Conservation (phyloP, 2,888 invertebrate species). For the Dicyrtoma fusca region DNA sequence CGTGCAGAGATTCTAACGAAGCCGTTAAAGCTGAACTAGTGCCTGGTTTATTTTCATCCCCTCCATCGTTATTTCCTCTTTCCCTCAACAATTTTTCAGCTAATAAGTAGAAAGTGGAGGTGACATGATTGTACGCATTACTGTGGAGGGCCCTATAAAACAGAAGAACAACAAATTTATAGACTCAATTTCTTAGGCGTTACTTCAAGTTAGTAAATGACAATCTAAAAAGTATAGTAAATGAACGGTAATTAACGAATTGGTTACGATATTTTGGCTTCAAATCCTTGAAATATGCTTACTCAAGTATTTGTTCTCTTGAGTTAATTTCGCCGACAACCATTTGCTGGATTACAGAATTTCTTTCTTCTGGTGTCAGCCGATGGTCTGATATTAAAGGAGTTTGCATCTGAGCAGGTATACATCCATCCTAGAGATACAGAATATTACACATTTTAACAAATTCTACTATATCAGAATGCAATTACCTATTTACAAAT, state of each 20-base stretch:
- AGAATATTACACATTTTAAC: not conserved
- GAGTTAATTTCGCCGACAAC: constrained; percentile 92
- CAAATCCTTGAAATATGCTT: constrained; percentile 60
- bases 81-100: constrained; percentile 88
- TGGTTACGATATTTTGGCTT: not conserved
- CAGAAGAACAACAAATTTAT: too few species aligned
- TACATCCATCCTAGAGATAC: constrained; percentile 37
- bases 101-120: constrained; percentile 95
- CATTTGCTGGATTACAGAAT: constrained; percentile 92
- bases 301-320: constrained; percentile 91
- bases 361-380: constrained; percentile 87
- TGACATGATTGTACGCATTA: constrained; percentile 97
- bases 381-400: constrained; percentile 88
- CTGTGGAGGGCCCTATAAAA: constrained; percentile 79
- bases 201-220: too few species aligned
- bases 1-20: constrained; percentile 49
- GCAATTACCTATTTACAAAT: too few species aligned
- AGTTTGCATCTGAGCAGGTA: constrained; percentile 59
- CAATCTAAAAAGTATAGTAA: too few species aligned
- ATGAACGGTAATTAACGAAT: too few species aligned
- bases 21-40: constrained; percentile 53
- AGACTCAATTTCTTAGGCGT: too few species aligned
- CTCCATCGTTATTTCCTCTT: constrained; percentile 56
- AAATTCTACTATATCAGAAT: not conserved
- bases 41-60: constrained; percentile 54